Base-by-base conservation (phyloP, 2,113 vertebrate species). In the Neogobius melanostomus region DNA sequence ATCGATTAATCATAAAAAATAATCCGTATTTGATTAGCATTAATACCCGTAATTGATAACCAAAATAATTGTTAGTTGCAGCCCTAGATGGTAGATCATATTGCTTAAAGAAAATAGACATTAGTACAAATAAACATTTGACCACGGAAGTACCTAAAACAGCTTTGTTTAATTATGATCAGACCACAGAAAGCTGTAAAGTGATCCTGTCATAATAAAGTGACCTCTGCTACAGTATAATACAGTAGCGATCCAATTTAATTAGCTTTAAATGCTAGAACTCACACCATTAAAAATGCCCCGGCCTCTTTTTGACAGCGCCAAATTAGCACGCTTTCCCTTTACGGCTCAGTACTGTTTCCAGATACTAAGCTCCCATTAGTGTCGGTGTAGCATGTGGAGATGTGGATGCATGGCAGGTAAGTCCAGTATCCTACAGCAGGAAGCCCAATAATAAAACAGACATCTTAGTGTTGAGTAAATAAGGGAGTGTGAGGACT, bases 361-460 rank as follows among this genome's bases (percentile, higher is more conserved):
- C 17, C 62, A 64, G 62, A 48, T 64, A 16, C 45, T 45, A 21
- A 48, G 48, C 45, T 64, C 62, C 17, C 62, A 64, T 64, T 64
- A 64, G 62, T 64, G 62, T 9, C 62, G 45, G n/a, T 48, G 11
- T 28, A 21, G 16, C 17, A 28, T 16, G 62, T 48, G 8, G 16
- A 10, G 62, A 64, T 11, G 62, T 64, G 62, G 62, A 16, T 2
- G n/a, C 9, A 45, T 14, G 42, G 15, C 42, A 44, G 42, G 7
- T 51, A 51, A 6, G 1, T 14, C 1, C 6, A 36, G 28, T 36
- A 36, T 36, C 6, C 28, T 42, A 59, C 6, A 42, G 28, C 16
- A 21, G 1, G 36, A 59, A 59, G 17, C 11, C 5, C 1, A 47
- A 11, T 47, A 47, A 8, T 47, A 8, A 47, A 36, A 36, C 28